Evolutionary conservation across 1,140 invertebrate genomes (phyloP).

Genomic region (Teleopsis dalmanni): DNA sequence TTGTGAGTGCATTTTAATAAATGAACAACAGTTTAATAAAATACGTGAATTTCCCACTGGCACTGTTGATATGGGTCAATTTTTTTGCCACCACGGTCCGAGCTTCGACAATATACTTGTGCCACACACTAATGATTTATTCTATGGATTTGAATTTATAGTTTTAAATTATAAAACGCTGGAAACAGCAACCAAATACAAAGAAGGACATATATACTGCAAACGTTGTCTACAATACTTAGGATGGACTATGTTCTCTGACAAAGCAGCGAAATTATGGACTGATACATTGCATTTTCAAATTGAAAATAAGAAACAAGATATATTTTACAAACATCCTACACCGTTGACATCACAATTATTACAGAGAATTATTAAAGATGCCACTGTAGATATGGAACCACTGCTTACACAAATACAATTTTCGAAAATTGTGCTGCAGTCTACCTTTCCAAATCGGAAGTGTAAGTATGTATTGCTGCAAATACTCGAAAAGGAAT

Average conservation of each 20-base stretch:
- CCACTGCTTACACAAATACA: slow-evolving; percentile 6
- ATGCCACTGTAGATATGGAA: slow-evolving; percentile 3
- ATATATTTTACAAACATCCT: not conserved
- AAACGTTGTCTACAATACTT: slow-evolving; percentile 26
- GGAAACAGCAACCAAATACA: slow-evolving; percentile 4
- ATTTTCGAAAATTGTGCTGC: slow-evolving; percentile 9
- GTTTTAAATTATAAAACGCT: slow-evolving; percentile 17
- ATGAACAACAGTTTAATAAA: not conserved
- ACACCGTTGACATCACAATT: slow-evolving; percentile 12
- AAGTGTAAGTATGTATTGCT: slow-evolving; percentile 24
- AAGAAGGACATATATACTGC: slow-evolving; percentile 25
- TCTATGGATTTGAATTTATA: slow-evolving; percentile 31
- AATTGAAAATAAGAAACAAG: slow-evolving; percentile 10
- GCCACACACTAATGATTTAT: slow-evolving; percentile 20
- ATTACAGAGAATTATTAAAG: slow-evolving; percentile 15
- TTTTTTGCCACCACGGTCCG: slow-evolving; percentile 30
- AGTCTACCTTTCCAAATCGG: slow-evolving; percentile 18
- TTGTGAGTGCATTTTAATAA: slow-evolving; percentile 3
- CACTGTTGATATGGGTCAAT: slow-evolving; percentile 29
- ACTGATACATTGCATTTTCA: slow-evolving; percentile 24
- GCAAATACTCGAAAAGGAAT: slow-evolving; percentile 27
- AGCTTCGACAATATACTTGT: slow-evolving; percentile 15
- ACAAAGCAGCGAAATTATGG: slow-evolving; percentile 27
- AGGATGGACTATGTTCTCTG: slow-evolving; percentile 19
- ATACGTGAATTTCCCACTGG: slow-evolving; percentile 32